Conservation (phyloP, 2,888 invertebrate genomes). For the Tiliacea aurago region DNA sequence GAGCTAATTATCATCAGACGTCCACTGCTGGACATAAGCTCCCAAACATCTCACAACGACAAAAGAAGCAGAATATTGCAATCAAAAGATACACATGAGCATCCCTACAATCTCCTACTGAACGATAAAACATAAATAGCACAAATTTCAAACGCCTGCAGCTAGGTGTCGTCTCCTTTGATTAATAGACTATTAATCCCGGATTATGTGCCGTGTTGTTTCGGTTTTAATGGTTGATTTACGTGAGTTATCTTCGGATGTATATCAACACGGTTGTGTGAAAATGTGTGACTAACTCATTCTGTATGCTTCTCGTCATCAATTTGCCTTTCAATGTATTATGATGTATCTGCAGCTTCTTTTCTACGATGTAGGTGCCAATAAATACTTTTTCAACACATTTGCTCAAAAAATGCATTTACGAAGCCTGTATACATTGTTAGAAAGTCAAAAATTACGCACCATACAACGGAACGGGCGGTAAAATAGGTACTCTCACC, state of each 20-base stretch:
- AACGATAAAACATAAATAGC: slow-evolving; percentile 57
- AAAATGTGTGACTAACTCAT: slow-evolving; percentile 51
- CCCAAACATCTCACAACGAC: background rate
- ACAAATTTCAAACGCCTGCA: slow-evolving; percentile 72
- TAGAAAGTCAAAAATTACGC: no score
- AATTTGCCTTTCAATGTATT: slow-evolving; percentile 18
- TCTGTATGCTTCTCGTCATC: slow-evolving; percentile 30
- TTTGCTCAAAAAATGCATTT: no score
- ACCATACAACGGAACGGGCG: no score
- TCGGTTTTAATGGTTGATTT: slow-evolving; percentile 70
- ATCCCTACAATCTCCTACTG: slow-evolving; percentile 21
- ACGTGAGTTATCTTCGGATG: slow-evolving; percentile 56
- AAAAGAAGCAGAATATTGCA: background rate
- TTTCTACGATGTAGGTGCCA: background rate
- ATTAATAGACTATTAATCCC: slow-evolving; percentile 81
- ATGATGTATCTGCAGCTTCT: background rate
- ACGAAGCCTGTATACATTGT: no score
- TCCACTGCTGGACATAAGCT: no score
- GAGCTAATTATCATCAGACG: no score
- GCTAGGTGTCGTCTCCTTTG: slow-evolving; percentile 75
- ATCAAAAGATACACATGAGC: background rate
- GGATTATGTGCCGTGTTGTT: slow-evolving; percentile 75
- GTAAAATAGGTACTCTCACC: no score
- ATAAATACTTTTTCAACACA: background rate
- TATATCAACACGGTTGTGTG: slow-evolving; percentile 48